Percentiles rank a stretch among this genome's conserved stretches.
Evolutionary conservation across 1,140 invertebrate genomes (phyloP).

Genomic region (Rhyacophila brunnea): DNA sequence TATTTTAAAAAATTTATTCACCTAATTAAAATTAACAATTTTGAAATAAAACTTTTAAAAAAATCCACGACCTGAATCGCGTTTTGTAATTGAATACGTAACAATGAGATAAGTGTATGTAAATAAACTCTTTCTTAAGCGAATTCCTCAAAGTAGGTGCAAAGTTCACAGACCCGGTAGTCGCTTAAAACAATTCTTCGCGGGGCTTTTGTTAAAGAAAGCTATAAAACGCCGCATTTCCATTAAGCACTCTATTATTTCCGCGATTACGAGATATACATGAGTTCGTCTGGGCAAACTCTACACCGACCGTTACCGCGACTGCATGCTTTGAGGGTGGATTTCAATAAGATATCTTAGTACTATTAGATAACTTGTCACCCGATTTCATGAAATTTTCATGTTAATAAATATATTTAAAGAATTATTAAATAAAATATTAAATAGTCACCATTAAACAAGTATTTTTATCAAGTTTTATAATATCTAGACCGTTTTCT

Average conservation of each 20-base stretch:
- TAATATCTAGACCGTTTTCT: no score
- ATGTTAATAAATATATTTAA: no score
- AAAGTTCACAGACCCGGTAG: conserved; percentile 21
- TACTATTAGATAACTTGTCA: not conserved
- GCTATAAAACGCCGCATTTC: conserved; percentile 28
- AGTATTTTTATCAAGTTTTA: no score
- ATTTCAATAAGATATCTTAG: not conserved
- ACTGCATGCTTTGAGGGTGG: not conserved
- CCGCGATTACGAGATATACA: conserved; percentile 24
- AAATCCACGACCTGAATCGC: no score
- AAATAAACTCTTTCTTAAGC: conserved; percentile 12
- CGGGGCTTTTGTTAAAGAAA: conserved; percentile 23
- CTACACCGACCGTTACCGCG: not conserved
- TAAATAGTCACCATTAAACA: no score
- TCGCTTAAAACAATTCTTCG: conserved; percentile 29
- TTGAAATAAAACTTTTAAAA: no score
- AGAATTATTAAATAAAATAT: no score
- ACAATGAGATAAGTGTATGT: conserved; percentile 17
- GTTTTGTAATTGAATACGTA: conserved; percentile 11
- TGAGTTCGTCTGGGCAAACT: not conserved
- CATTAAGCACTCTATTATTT: conserved; percentile 32
- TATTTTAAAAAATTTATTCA: no score
- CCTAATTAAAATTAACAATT: no score
- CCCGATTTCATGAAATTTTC: not conserved
- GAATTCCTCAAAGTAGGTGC: not conserved